Conservation (phyloP, 2,888 invertebrate genomes). For the Drosophila mettleri region DNA sequence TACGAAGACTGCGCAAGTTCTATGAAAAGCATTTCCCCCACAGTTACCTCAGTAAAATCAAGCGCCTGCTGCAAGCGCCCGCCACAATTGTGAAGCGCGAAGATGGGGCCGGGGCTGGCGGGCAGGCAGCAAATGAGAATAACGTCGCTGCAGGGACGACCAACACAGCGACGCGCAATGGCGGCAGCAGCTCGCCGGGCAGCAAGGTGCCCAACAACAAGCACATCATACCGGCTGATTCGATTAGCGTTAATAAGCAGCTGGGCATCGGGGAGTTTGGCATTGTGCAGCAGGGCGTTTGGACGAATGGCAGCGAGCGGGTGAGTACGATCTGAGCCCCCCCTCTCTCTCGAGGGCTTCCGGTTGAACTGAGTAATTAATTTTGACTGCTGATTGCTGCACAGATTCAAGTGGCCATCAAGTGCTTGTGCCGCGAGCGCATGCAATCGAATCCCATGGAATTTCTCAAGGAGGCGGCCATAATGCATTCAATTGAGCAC, state of each 20-base stretch:
- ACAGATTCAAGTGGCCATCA: constrained; percentile 97
- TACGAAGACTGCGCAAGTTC: constrained; percentile 96
- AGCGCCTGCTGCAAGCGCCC: constrained; percentile 89
- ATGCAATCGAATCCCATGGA: constrained; percentile 98
- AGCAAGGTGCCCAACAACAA: constrained; percentile 87
- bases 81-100: constrained; percentile 81
- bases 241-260: constrained; percentile 96
- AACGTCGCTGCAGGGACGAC: constrained; percentile 35
- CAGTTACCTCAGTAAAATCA: constrained; percentile 96
- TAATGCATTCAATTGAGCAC: constrained; percentile 99
- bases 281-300: constrained; percentile 98
- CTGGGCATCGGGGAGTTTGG: constrained; percentile 99
- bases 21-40: constrained; percentile 97
- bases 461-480: constrained; percentile 98
- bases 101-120: constrained; percentile 63
- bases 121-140: constrained; percentile 37
- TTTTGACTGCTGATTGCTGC: constrained; percentile 50
- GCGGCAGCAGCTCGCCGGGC: constrained; percentile 85
- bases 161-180: constrained; percentile 45
- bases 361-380: constrained; percentile 41
- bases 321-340: constrained; percentile 85
- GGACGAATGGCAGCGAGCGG: constrained; percentile 97
- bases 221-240: constrained; percentile 95
- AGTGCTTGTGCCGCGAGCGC: constrained; percentile 96
- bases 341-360: constrained; percentile 23